phyloP scores from a whole-genome alignment of 1,140 invertebrate genomes.

The Orussus abietinus region DNA sequence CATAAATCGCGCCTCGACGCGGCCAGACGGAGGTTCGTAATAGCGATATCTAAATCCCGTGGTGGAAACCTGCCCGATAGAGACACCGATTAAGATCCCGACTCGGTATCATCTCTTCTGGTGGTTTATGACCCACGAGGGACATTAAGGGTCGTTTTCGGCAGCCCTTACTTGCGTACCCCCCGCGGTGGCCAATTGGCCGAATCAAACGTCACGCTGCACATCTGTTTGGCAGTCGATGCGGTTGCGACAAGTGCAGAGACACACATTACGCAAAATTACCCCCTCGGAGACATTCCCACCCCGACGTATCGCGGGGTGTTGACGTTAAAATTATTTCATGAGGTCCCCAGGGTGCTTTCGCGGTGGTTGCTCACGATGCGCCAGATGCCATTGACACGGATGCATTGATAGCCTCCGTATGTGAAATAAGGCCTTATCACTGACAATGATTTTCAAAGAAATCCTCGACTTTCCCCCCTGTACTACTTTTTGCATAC shows the following conservation, averaged over 20 bases:
- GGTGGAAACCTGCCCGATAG: too few species aligned
- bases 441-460: too few species aligned
- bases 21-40: too few species aligned
- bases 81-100: too few species aligned
- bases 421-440: too few species aligned
- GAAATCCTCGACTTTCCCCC: too few species aligned
- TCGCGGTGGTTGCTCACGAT: background rate
- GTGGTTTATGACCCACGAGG: constrained; percentile 1
- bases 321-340: constrained; percentile 31
- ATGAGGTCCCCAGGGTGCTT: constrained; percentile 19
- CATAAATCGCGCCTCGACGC: too few species aligned
- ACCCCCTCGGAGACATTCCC: background rate
- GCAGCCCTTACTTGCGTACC: constrained; percentile 12
- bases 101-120: too few species aligned
- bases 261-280: constrained; percentile 3
- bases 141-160: constrained; percentile 12
- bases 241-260: constrained; percentile 17
- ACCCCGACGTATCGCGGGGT: constrained; percentile 8
- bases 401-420: background rate
- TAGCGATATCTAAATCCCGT: too few species aligned
- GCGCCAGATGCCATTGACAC: constrained; percentile 1
- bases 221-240: constrained; percentile 29
- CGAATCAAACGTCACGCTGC: constrained; percentile 25
- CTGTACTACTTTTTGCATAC: too few species aligned
- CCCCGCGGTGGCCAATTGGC: constrained; percentile 29